Evolutionary conservation across 2,797 vertebrate genomes (phyloP).

Genomic region (Acipenser ruthenus): DNA sequence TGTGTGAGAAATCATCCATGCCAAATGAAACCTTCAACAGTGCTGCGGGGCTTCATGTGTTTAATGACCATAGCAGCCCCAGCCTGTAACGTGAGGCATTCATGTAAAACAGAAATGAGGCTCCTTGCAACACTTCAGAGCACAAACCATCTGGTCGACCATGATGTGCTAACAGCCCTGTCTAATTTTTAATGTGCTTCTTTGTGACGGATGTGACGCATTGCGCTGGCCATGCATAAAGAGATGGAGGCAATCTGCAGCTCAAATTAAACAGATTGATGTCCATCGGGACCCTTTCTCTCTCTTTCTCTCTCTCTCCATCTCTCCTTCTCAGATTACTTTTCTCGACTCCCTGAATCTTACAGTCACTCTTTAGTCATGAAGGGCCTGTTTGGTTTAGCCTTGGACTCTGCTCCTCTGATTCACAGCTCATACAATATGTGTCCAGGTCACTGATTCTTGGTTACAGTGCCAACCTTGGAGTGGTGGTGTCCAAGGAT

Average conservation of each 20-base stretch:
- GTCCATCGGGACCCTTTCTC: conserved; percentile 30
- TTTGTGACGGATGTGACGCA: conserved; percentile 33
- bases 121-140: conserved; percentile 36
- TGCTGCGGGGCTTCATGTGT: conserved; percentile 23
- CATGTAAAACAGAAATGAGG: conserved; percentile 29
- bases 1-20: conserved; percentile 19
- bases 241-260: conserved; percentile 28
- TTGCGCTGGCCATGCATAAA: conserved; percentile 30
- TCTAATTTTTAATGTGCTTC: conserved; percentile 38
- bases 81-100: conserved; percentile 22
- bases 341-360: no score
- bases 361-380: no score
- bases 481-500: no score
- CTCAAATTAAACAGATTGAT: conserved; percentile 39
- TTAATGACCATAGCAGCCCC: conserved; percentile 36
- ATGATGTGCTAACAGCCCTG: conserved; percentile 33
- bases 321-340: not conserved
- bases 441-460: no score
- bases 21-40: conserved; percentile 14
- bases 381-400: no score
- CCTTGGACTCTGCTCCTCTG: no score
- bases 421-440: no score
- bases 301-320: conserved; percentile 10
- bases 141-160: conserved; percentile 40
- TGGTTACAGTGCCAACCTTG: no score